Evolutionary conservation across 2,888 invertebrate genomes (phyloP), one percentile per base, ranked within the genome.

Genomic region (Biston betularia): DNA sequence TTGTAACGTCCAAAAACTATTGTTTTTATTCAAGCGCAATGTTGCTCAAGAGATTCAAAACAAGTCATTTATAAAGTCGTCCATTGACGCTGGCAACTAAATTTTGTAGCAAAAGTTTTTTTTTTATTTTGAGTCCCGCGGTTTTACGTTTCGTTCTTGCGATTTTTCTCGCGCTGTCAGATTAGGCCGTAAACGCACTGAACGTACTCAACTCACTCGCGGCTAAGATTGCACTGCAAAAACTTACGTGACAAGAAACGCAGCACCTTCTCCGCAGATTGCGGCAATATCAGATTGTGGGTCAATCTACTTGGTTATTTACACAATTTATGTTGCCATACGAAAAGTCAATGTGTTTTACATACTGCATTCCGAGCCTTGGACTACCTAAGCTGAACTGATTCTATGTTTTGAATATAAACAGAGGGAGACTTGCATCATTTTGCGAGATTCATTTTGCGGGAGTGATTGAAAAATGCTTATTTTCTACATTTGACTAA

Each of bases 141-240:
- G 34, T 65, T 61, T 57, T 49, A 9, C 54, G 63, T 63, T 60
- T 55, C 38, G 54, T 59, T 60, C 45, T 11, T 24, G 11, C 35
- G 33, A 14, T 15, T 68, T 62, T 68, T 61, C 44, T 48, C 64
- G 53, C 59, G 44, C n/a, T 53, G 50, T 63, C 33, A 15, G 53
- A 40, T 57, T 35, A 63, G 58, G 52, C 60, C 57, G n/a, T 62
- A 42, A n/a, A 55, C 67, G 44, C 63, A 63, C 62, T 53, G 50
- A 40, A 52, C 48, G 48, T 35, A 65, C 64, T 72, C 75, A 69
- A 79, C 79, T 79, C 77, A 67, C 79, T 75, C 72, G 78, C 77
- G 75, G 79, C 77, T 77, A 77, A 80, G 80, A 79, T 79, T 75
- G 71, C 66, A 84, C 83, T 84, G 82, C 80, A 81, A 82, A 79